Percentiles rank a stretch among this genome's conserved stretches.
Conservation (phyloP, 2,113 vertebrate genomes). For the Erpornis zantholeuca region DNA sequence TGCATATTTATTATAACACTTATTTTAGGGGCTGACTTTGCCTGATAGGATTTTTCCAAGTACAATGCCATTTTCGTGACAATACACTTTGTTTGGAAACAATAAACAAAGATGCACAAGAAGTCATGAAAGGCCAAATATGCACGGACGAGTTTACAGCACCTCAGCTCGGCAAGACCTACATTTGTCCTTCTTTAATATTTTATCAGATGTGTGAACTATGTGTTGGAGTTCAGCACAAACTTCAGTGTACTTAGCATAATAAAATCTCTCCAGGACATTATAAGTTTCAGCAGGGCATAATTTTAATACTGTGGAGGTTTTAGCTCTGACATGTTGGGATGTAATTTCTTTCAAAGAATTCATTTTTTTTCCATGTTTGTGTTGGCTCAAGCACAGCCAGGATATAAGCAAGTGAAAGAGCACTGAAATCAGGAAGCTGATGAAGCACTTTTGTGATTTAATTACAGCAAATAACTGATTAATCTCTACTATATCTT, state of each 20-base stretch:
- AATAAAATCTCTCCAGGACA: constrained; percentile 49
- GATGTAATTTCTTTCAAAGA: constrained; percentile 45
- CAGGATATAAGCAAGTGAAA: neutral
- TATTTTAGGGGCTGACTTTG: constrained; percentile 78
- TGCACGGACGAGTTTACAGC: constrained; percentile 37
- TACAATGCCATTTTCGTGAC: constrained; percentile 73
- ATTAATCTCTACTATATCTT: constrained; percentile 49
- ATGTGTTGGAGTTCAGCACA: neutral
- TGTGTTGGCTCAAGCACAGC: neutral
- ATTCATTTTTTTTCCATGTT: neutral
- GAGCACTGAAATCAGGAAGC: neutral
- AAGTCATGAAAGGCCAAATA: constrained; percentile 68
- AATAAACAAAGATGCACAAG: constrained; percentile 56
- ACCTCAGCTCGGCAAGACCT: constrained; percentile 16
- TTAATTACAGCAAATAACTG: constrained; percentile 40
- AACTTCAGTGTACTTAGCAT: neutral
- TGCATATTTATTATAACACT: constrained; percentile 79
- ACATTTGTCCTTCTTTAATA: constrained; percentile 55
- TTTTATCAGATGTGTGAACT: constrained; percentile 45
- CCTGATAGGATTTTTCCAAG: constrained; percentile 73
- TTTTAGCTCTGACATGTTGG: constrained; percentile 39
- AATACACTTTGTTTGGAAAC: constrained; percentile 51
- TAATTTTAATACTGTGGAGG: neutral
- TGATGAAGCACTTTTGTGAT: neutral
- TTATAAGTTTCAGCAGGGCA: constrained; percentile 6